These are phyloP conservation scores for Megaustenia siamemsis DNA, from an alignment of 2,888 invertebrate genomes.

Conservation along the genomic window DNA sequence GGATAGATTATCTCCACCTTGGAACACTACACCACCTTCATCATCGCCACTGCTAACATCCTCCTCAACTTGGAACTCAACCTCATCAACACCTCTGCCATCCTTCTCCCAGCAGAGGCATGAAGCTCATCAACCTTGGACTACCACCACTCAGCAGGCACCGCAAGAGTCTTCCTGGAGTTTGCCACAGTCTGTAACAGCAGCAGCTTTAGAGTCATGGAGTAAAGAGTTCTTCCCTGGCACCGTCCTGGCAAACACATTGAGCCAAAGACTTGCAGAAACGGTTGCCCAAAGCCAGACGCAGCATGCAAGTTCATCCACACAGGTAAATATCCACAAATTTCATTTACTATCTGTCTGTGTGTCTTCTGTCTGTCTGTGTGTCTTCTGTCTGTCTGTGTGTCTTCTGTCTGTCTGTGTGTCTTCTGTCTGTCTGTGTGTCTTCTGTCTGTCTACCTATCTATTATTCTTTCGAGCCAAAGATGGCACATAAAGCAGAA, in stretches of 20 bases:
- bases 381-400: too few relatives aligned
- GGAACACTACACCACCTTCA: conserved; percentile 41
- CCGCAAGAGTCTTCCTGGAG: conserved; percentile 30
- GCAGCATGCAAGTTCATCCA: neutral
- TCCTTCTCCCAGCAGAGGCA: neutral
- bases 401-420: too few relatives aligned
- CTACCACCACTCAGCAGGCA: neutral
- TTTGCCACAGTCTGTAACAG: conserved; percentile 22
- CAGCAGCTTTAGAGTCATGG: conserved; percentile 37
- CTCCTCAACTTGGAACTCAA: conserved; percentile 22
- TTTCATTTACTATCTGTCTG: neutral
- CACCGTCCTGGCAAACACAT: neutral
- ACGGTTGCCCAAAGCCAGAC: neutral
- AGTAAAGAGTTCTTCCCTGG: conserved; percentile 42
- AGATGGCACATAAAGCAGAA: too few relatives aligned
- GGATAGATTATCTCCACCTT: conserved; percentile 33
- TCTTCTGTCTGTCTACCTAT: too few relatives aligned
- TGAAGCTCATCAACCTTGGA: conserved; percentile 1
- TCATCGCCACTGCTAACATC: conserved; percentile 19
- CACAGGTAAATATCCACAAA: conserved; percentile 12
- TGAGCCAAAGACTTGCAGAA: neutral
- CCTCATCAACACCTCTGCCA: conserved; percentile 19
- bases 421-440: too few relatives aligned
- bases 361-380: too few relatives aligned
- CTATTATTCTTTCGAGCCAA: too few relatives aligned